These are phyloP conservation scores for Solen grandis DNA, from an alignment of 1,140 invertebrate genomes.

Conservation along the genomic window DNA sequence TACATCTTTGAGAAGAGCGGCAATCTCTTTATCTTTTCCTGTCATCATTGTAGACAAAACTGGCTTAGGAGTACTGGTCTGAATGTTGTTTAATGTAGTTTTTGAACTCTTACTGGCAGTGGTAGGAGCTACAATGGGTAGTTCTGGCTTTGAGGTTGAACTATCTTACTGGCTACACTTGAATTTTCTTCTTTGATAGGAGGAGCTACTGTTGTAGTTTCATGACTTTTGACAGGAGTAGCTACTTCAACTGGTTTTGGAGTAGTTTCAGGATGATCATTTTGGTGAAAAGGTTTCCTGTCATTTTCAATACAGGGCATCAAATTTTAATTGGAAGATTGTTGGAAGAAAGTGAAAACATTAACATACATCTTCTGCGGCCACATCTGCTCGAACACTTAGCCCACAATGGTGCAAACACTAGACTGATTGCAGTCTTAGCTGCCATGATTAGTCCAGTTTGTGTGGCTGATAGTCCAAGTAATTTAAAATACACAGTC, in stretches of 20 bases:
- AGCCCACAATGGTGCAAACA: constrained; percentile 77
- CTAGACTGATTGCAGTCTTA: constrained; percentile 73
- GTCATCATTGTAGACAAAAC: no score
- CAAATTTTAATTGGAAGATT: no score
- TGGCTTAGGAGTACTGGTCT: no score
- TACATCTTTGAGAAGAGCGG: constrained; percentile 16
- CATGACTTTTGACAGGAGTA: not conserved
- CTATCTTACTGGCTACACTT: no score
- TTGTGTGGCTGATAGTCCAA: constrained; percentile 74
- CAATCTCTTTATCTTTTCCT: constrained; percentile 1
- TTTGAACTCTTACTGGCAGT: no score
- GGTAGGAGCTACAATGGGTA: no score
- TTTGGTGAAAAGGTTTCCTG: not conserved
- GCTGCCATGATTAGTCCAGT: constrained; percentile 74
- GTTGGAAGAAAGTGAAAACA: constrained; percentile 75
- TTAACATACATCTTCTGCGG: constrained; percentile 69
- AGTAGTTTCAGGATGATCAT: not conserved
- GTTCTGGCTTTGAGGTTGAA: no score
- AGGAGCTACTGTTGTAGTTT: not conserved
- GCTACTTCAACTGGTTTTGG: not conserved
- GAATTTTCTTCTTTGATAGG: no score
- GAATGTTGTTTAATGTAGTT: no score
- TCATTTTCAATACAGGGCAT: not conserved
- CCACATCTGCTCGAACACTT: constrained; percentile 72
- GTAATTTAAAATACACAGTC: constrained; percentile 73